Conservation (phyloP, 2,797 vertebrate species). For the Etheostoma perlongum region DNA sequence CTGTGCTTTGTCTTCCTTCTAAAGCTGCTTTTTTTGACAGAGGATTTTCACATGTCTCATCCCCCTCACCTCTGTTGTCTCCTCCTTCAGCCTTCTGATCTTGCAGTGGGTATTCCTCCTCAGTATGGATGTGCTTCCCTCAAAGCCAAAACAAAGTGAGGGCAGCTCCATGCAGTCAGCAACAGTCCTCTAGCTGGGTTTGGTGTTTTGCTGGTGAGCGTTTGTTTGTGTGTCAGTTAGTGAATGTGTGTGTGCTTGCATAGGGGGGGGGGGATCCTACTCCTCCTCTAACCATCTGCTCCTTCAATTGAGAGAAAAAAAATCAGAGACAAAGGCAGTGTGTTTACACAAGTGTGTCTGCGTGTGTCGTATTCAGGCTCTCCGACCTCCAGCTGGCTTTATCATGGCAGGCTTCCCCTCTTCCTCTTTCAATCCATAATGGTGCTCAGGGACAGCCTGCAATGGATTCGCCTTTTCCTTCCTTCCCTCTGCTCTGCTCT, state of each 20-base stretch:
- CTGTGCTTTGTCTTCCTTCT: constrained; percentile 77
- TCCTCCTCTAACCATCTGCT: constrained; percentile 87
- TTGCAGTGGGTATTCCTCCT: constrained; percentile 75
- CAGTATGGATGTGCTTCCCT: constrained; percentile 56
- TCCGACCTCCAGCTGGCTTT: constrained; percentile 79
- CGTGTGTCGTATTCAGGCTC: constrained; percentile 65
- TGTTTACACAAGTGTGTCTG: constrained; percentile 64
- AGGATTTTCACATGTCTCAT: constrained; percentile 82
- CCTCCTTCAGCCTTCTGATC: constrained; percentile 75
- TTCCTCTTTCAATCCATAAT: constrained; percentile 71
- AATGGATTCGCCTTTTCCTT: constrained; percentile 51
- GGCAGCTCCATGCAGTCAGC: constrained; percentile 71
- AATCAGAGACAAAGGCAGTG: constrained; percentile 72
- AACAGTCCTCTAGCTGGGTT: constrained; percentile 68
- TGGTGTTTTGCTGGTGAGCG: constrained; percentile 63
- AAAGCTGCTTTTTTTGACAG: constrained; percentile 76
- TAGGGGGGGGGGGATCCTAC: constrained; percentile 78
- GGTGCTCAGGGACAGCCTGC: constrained; percentile 64
- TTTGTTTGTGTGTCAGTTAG: constrained; percentile 67
- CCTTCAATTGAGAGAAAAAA: constrained; percentile 74
- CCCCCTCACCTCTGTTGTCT: constrained; percentile 73
- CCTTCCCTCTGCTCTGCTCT: constrained; percentile 64
- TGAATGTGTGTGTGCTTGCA: constrained; percentile 35
- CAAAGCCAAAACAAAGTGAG: constrained; percentile 79
- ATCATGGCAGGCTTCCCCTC: constrained; percentile 76